Evolutionary conservation across 2,797 vertebrate species (phyloP).

Genomic region (Muscicapa comitata): DNA sequence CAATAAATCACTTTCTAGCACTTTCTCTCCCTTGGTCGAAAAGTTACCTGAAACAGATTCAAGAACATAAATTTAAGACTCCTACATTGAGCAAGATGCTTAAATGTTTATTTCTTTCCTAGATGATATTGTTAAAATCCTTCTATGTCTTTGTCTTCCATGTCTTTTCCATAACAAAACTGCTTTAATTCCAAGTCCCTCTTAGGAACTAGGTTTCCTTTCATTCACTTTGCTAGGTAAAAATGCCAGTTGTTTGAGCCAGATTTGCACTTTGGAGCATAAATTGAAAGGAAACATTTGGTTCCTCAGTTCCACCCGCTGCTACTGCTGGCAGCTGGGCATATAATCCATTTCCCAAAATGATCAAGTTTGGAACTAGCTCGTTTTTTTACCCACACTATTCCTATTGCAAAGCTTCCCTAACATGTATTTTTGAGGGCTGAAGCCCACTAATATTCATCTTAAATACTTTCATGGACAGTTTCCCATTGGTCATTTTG

Average conservation of each 20-base stretch:
- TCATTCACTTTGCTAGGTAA: background rate
- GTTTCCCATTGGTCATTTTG: background rate
- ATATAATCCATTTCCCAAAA: background rate
- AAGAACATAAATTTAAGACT: background rate
- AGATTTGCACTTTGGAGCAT: background rate
- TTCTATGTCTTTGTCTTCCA: background rate
- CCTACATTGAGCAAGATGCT: background rate
- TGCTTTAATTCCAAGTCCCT: background rate
- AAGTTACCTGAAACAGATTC: background rate
- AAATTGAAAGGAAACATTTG: background rate
- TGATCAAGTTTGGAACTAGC: background rate
- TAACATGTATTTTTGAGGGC: background rate
- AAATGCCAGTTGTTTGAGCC: background rate
- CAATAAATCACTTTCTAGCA: background rate
- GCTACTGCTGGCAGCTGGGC: background rate
- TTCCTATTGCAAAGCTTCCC: background rate
- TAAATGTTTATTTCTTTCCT: background rate
- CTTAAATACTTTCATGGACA: background rate
- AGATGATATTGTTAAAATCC: background rate
- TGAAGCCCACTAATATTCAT: background rate
- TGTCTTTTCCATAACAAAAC: background rate
- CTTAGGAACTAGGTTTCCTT: background rate
- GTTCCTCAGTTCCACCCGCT: background rate
- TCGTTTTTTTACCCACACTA: background rate
- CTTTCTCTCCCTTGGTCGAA: background rate